Evolutionary conservation across 2,888 invertebrate species (phyloP).

Genomic region (Schizotus pectinicornis): DNA sequence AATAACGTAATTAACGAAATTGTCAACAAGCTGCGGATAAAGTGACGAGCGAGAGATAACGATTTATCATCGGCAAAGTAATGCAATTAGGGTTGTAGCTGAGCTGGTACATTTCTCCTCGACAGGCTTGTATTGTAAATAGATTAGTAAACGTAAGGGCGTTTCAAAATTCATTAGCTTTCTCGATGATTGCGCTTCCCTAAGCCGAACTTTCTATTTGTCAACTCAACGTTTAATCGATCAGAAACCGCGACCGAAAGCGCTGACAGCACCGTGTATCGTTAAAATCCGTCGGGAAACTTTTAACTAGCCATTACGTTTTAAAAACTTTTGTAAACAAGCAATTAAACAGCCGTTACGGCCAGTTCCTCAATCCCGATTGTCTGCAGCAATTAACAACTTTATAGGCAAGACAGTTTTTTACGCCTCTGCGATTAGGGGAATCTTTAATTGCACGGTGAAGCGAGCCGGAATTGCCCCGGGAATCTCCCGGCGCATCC

Average conservation of each 20-base stretch:
- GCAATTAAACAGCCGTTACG: conserved; percentile 28
- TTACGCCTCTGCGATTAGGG: background rate
- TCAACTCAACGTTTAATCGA: conserved; percentile 4
- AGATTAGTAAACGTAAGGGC: conserved; percentile 35
- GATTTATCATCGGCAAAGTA: conserved; percentile 39
- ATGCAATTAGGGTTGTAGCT: conserved; percentile 37
- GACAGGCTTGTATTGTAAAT: conserved; percentile 36
- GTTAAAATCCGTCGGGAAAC: conserved; percentile 20
- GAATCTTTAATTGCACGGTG: too few relatives aligned
- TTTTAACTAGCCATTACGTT: conserved; percentile 27
- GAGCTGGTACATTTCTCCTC: conserved; percentile 38
- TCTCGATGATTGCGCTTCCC: conserved; percentile 10
- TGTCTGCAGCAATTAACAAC: conserved; percentile 25
- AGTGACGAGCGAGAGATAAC: conserved; percentile 32
- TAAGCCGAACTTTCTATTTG: conserved; percentile 7
- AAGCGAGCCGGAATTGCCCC: too few relatives aligned
- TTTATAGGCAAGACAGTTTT: conserved; percentile 9
- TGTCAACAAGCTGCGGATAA: conserved; percentile 35
- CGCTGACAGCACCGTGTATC: conserved; percentile 8
- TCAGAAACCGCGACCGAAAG: conserved; percentile 9
- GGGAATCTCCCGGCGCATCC: too few relatives aligned
- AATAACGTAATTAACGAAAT: conserved; percentile 37
- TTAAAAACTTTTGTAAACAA: conserved; percentile 28
- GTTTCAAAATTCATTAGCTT: conserved; percentile 30
- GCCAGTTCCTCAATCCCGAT: conserved; percentile 21